Conservation (phyloP, 2,113 vertebrate genomes). For the Neoarius graeffei region DNA sequence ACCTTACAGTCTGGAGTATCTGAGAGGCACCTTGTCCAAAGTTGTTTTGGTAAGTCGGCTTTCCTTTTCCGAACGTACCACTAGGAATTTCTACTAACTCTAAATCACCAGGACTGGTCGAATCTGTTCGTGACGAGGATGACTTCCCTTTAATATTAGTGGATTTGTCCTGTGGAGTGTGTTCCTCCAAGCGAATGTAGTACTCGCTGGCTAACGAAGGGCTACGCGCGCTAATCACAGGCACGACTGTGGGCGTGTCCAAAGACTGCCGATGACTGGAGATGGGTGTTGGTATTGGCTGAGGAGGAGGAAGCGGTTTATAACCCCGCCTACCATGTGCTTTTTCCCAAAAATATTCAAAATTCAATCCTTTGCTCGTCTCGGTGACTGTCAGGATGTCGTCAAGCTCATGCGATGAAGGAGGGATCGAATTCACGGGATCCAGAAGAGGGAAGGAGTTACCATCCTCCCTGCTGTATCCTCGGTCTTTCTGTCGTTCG, state of each 20-base stretch:
- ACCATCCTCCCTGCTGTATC: constrained; percentile 54
- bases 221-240: constrained; percentile 89
- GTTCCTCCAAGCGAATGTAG: constrained; percentile 89
- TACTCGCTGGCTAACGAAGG: constrained; percentile 90
- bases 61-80: constrained; percentile 69
- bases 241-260: constrained; percentile 88
- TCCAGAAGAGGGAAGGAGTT: constrained; percentile 84
- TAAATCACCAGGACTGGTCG: constrained; percentile 67
- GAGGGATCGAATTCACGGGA: constrained; percentile 71
- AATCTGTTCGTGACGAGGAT: constrained; percentile 52
- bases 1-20: constrained; percentile 68
- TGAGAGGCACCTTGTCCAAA: constrained; percentile 48
- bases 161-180: constrained; percentile 77
- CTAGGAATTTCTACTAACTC: constrained; percentile 76
- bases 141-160: constrained; percentile 68
- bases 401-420: constrained; percentile 79
- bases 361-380: constrained; percentile 90
- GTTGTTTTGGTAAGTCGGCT: constrained; percentile 60
- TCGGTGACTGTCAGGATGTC: constrained; percentile 90
- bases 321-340: constrained; percentile 81
- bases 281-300: constrained; percentile 73
- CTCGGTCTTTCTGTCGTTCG: constrained; percentile 65
- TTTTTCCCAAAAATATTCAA: constrained; percentile 93
- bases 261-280: constrained; percentile 79
- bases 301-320: constrained; percentile 74